Evolutionary conservation across 2,797 vertebrate genomes (phyloP).

Genomic region (Halcyon smyrnensis): DNA sequence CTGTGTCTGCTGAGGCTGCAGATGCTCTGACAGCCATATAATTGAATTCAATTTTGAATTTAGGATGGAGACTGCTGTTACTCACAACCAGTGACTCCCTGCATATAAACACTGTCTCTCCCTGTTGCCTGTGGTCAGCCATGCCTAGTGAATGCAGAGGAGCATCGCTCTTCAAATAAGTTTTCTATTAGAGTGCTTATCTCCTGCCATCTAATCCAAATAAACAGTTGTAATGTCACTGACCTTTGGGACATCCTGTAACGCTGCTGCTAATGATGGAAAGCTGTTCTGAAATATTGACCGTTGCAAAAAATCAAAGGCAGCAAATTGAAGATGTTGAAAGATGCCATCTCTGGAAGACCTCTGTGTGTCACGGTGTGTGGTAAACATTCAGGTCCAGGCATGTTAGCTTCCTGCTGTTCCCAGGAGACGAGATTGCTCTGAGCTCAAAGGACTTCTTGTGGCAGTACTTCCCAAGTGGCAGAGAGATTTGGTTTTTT

Average conservation of each 20-base stretch:
- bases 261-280: conserved; percentile 4
- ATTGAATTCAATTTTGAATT: conserved; percentile 26
- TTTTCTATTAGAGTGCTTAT: conserved; percentile 9
- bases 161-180: not conserved
- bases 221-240: not conserved
- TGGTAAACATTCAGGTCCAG: not conserved
- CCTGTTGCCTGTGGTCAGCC: not conserved
- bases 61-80: not conserved
- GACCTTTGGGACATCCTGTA: conserved; percentile 39
- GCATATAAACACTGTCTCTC: not conserved
- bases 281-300: conserved; percentile 34
- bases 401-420: not conserved
- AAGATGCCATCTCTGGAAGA: not conserved
- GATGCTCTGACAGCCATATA: conserved; percentile 19
- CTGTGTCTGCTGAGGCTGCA: conserved; percentile 36
- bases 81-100: not conserved
- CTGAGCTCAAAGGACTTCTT: not conserved
- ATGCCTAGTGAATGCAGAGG: not conserved
- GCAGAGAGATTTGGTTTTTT: not conserved
- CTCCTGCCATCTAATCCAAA: conserved; percentile 40
- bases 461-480: not conserved
- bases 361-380: not conserved
- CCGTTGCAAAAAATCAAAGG: not conserved
- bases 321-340: conserved; percentile 9
- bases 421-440: not conserved